Conservation (phyloP, 1,140 invertebrate genomes). For the Euborellia annulipes region DNA sequence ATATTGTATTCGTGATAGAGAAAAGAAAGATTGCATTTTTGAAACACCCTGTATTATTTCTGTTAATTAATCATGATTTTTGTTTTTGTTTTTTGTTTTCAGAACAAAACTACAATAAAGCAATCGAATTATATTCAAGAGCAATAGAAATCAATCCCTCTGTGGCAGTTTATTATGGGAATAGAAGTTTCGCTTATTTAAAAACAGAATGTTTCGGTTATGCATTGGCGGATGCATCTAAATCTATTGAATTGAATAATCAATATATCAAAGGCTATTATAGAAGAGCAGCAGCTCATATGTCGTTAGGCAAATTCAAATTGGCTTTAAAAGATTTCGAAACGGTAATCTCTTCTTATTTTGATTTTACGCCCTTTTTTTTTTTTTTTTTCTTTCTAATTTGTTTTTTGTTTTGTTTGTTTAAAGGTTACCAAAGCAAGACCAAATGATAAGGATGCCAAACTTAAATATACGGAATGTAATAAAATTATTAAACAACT, state of each 20-base stretch:
- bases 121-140: conserved; percentile 79
- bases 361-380: neutral
- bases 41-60: conserved; percentile 3
- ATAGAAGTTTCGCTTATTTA: conserved; percentile 89
- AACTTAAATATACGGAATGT: conserved; percentile 86
- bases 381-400: conserved; percentile 3
- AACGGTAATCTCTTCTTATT: conserved; percentile 43
- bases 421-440: conserved; percentile 67
- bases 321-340: conserved; percentile 92
- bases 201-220: conserved; percentile 87
- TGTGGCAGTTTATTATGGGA: conserved; percentile 75
- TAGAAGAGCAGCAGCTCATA: conserved; percentile 85
- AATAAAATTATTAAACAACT: conserved; percentile 88
- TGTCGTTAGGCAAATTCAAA: conserved; percentile 97
- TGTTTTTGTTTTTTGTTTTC: conserved; percentile 25
- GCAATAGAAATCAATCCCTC: conserved; percentile 77
- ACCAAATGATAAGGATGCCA: conserved; percentile 89
- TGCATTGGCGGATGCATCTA: conserved; percentile 79
- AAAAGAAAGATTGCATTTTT: conserved; percentile 13
- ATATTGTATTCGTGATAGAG: too few relatives aligned
- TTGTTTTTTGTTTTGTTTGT: conserved; percentile 6
- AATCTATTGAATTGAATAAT: conserved; percentile 78
- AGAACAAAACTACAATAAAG: conserved; percentile 80
- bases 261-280: conserved; percentile 90
- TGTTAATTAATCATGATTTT: conserved; percentile 2